Conservation (phyloP, 2,797 vertebrate genomes). For the Heterohyrax brucei region DNA sequence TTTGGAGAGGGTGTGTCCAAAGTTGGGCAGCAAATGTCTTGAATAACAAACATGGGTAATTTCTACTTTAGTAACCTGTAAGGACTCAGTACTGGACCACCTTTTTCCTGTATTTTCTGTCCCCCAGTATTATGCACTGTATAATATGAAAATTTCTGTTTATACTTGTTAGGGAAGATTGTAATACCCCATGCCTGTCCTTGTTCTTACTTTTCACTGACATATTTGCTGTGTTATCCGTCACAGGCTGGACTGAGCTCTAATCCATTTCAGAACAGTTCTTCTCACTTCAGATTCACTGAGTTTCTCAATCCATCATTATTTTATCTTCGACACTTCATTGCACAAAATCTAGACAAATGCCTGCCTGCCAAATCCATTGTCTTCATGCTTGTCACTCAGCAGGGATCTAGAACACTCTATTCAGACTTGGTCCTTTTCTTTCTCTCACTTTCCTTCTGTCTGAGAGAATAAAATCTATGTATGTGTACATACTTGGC, state of each 20-base stretch:
- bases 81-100: not conserved
- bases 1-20: not conserved
- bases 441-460: not conserved
- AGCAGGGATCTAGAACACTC: slow-evolving; percentile 5
- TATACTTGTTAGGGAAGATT: not conserved
- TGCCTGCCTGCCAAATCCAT: not conserved
- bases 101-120: not conserved
- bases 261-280: not conserved
- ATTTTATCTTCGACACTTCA: slow-evolving; percentile 46
- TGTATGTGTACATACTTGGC: not conserved
- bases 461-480: not conserved
- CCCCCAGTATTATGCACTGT: not conserved
- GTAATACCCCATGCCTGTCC: not conserved
- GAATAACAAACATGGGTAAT: not conserved
- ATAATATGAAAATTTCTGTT: not conserved
- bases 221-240: not conserved
- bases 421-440: not conserved
- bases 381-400: not conserved
- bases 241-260: not conserved
- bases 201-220: not conserved
- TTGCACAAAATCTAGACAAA: slow-evolving; percentile 45
- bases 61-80: not conserved
- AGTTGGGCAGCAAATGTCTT: not conserved
- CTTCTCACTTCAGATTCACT: not conserved
- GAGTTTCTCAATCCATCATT: not conserved